Base-by-base conservation (phyloP, 2,888 invertebrate species). In the Hirtodrosophila cameraria region DNA sequence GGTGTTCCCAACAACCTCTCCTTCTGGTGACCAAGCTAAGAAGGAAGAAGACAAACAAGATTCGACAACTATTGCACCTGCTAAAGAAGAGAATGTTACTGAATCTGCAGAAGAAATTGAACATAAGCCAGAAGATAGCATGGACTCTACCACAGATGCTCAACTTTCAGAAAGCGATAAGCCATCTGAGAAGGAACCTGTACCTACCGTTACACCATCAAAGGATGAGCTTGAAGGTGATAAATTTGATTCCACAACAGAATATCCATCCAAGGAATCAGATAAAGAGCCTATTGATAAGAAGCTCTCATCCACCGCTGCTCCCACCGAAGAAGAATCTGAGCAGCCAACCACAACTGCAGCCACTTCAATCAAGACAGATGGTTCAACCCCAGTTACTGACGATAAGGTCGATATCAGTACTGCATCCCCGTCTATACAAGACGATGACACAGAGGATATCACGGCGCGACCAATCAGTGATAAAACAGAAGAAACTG, bases 371-470 rank as follows among this genome's bases (percentile, higher is more conserved):
- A 16, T 28, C 13, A 61, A 63, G 35, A 31, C 43, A 0, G 78
- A 74, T 6, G 11, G 25, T 11, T 53, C 49, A 8, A 65, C 52
- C 25, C 23, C 41, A 8, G 4, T 45, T 38, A 36, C 45, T 39
- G 58, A 58, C 7, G 54, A 64, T 1, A 60, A 63, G 7, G 20
- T 59, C 4, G 76, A 76, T 23, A 36, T 27, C 5, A 57, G 55
- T 13, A 48, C 63, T 1, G 15, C 12, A 2, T n/a, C 60, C 13
- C 33, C 50, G 3, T 39, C 62, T 42, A 54, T 38, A 0, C 55
- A 72, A 3, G 71, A 74, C 8, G 81, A 73, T 15, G 76, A 72
- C 31, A 57, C 65, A 7, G 72, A 80, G 53, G 66, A 52, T 12
- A 41, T 58, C n/a, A 64, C 70, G 6, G 33, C 11, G 1, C 27